Evolutionary conservation across 2,888 invertebrate species (phyloP), one percentile per base, ranked within the genome.

Genomic region (Iphiclides podalirius): DNA sequence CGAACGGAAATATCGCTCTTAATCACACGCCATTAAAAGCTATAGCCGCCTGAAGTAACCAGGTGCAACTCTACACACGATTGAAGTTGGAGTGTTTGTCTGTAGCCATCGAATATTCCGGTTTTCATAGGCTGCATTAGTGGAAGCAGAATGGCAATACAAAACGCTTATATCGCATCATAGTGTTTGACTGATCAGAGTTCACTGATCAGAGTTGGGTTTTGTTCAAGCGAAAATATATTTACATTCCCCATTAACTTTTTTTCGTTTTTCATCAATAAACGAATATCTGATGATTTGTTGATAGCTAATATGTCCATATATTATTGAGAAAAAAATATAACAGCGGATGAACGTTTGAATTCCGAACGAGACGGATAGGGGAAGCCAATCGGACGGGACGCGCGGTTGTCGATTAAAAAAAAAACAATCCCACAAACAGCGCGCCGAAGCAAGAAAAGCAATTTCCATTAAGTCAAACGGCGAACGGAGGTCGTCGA

Each of bases 391-490:
- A 59, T 48, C 54, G 60, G 60, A 57, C 52, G n/a, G 20, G 20
- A 20, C 20, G 20, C 61, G 63, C 63, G 63, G 63, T 66, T 61
- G 67, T 70, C 61, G 68, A 71, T 70, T 67, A 69, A 64, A 63
- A 53, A 60, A 31, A 31, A 11, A 31, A 31, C 26, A 26, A 57
- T 63, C 62, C 62, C 65, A 68, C 72, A 74, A 72, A 75, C 69
- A 72, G 72, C 71, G 67, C 72, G 68, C 65, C 75, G 75, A 65
- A 62, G 72, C 73, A 75, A 77, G 79, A 81, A 79, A 80, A 80
- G 69, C 74, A 70, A 84, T 85, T 85, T 85, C 80, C 85, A 87
- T 86, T 62, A 87, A 84, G 84, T 80, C 83, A 85, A 84, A 79
- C 79, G 62, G 75, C 79, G 68, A 72, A 65, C 66, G 58, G 79